Evolutionary conservation across 2,797 vertebrate genomes (phyloP).

Genomic region (Trichosurus vulpecula): DNA sequence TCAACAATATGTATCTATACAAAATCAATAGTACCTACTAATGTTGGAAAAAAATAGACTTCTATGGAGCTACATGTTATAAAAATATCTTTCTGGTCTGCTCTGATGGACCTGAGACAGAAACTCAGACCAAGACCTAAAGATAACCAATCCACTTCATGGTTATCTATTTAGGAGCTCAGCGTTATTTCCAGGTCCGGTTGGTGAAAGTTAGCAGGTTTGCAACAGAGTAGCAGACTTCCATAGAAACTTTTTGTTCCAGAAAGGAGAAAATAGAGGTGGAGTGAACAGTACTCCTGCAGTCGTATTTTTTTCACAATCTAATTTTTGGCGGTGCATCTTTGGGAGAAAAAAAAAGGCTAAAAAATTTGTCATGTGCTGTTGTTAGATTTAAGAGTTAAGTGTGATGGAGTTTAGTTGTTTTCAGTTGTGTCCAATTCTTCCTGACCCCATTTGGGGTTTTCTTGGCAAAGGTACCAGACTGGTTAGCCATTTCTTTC

Average conservation of each 20-base stretch:
- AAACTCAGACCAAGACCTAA: not conserved
- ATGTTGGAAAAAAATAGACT: constrained; percentile 22
- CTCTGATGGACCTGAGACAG: not conserved
- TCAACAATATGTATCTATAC: no score
- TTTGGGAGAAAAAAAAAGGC: not conserved
- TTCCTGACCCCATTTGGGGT: not conserved
- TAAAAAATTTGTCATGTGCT: not conserved
- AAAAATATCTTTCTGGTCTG: not conserved
- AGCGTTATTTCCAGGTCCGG: not conserved
- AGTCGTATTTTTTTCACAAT: constrained; percentile 4
- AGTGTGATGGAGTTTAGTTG: not conserved
- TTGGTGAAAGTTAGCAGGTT: not conserved
- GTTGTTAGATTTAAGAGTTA: not conserved
- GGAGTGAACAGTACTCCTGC: not conserved
- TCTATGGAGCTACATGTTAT: not conserved
- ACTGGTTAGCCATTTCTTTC: not conserved
- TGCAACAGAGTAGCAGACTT: not conserved
- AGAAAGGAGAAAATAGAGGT: constrained; percentile 28
- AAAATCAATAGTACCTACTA: not conserved
- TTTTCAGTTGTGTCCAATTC: not conserved
- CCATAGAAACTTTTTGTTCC: not conserved
- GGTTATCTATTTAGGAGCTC: not conserved
- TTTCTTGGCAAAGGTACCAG: not conserved
- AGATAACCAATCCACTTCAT: not conserved
- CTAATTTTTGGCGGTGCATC: not conserved